Evolutionary conservation across 2,113 vertebrate genomes (phyloP).

Genomic region (Cyphomyrus discorhynchus): DNA sequence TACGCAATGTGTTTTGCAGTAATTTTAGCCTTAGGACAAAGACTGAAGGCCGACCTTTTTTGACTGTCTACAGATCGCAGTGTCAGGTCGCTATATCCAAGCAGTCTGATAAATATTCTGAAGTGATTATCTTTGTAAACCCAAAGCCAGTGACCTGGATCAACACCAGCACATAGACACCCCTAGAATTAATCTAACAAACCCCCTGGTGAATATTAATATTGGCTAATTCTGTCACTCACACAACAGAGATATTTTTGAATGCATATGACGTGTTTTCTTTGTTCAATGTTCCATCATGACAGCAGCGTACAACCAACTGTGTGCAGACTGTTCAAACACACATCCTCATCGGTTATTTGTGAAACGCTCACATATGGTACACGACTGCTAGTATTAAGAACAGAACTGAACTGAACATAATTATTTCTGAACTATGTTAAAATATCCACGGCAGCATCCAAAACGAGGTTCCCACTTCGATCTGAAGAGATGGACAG

Average conservation of each 20-base stretch:
- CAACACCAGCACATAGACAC: background rate
- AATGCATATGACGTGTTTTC: background rate
- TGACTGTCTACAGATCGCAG: background rate
- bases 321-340: background rate
- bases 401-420: background rate
- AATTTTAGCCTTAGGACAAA: background rate
- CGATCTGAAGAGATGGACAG: background rate
- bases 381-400: background rate
- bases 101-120: background rate
- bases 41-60: background rate
- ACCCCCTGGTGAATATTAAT: background rate
- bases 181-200: background rate
- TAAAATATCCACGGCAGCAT: background rate
- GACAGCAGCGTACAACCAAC: background rate
- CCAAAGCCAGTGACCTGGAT: background rate
- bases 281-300: background rate
- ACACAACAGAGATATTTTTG: background rate
- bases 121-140: background rate
- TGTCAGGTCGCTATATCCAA: background rate
- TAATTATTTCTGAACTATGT: background rate
- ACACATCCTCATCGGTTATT: background rate
- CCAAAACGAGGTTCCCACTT: background rate
- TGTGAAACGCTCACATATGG: background rate
- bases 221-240: background rate
- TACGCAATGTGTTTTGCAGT: background rate